A percentile compares a stretch with the other conserved stretches of the same genome.
phyloP scores from a whole-genome alignment of 2,113 vertebrate species.

The Corythoichthys haematopterus region DNA sequence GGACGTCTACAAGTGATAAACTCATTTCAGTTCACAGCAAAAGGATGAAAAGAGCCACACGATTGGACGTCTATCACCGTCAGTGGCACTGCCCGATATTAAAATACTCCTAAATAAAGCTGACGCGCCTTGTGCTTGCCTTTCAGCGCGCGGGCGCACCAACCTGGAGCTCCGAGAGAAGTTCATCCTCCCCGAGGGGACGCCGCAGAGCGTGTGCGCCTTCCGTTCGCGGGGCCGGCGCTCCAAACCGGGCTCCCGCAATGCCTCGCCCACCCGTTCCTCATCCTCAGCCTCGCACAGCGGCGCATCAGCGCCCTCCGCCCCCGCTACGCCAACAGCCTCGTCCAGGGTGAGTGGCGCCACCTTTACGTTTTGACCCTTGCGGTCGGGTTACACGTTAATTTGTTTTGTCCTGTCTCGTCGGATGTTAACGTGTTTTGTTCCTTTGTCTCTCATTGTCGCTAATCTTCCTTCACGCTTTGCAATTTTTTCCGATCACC shows the following conservation, averaged over 20 bases:
- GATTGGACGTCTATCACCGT: no score
- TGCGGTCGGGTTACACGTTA: no score
- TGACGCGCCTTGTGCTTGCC: background rate
- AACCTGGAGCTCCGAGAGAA: slow-evolving; percentile 97
- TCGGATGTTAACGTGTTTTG: background rate
- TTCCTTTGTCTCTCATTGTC: background rate
- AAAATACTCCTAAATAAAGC: no score
- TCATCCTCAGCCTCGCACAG: slow-evolving; percentile 97
- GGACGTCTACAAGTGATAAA: no score
- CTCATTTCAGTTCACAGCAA: no score
- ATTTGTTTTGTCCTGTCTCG: background rate
- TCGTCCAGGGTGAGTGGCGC: slow-evolving; percentile 80
- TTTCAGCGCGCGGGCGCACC: slow-evolving; percentile 89
- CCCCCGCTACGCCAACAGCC: slow-evolving; percentile 86
- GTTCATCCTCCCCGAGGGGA: slow-evolving; percentile 93
- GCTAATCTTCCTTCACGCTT: background rate
- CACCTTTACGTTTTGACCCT: no score
- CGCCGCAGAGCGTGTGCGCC: slow-evolving; percentile 87
- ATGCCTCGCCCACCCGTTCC: slow-evolving; percentile 90
- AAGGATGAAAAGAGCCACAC: no score
- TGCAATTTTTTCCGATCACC: background rate
- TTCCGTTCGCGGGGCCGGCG: slow-evolving; percentile 90
- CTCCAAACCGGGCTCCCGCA: slow-evolving; percentile 91
- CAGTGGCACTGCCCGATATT: no score
- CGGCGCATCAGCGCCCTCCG: slow-evolving; percentile 87